Evolutionary conservation across 2,113 vertebrate genomes (phyloP).

Genomic region (Semicossyphus pulcher): DNA sequence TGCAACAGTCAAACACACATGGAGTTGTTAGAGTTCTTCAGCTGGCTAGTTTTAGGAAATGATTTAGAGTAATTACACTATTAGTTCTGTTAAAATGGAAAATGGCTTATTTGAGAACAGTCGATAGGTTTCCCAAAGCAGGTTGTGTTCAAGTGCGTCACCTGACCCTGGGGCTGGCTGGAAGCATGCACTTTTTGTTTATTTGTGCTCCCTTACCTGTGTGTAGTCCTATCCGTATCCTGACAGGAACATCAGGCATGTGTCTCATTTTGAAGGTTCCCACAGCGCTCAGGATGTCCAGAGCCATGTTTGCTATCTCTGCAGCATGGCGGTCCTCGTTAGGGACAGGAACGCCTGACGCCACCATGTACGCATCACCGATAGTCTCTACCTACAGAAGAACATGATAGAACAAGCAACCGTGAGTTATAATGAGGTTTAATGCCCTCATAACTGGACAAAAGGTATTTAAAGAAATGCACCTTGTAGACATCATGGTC

Average conservation of each 20-base stretch:
- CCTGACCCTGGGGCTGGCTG: too few species aligned
- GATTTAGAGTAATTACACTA: too few species aligned
- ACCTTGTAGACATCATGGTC: constrained; percentile 89
- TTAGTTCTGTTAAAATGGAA: too few species aligned
- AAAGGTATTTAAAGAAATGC: background rate
- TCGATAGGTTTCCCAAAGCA: too few species aligned
- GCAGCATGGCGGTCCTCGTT: constrained; percentile 84
- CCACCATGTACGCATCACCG: constrained; percentile 88
- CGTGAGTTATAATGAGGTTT: background rate
- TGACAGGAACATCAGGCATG: constrained; percentile 86
- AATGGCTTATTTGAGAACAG: too few species aligned
- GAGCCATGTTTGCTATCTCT: constrained; percentile 87
- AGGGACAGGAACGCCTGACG: constrained; percentile 82
- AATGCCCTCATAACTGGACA: too few species aligned
- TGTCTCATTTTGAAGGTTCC: constrained; percentile 88
- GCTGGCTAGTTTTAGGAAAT: too few species aligned
- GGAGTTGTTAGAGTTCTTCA: background rate
- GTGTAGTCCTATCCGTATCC: constrained; percentile 86
- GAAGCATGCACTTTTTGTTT: too few species aligned
- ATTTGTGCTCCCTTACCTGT: constrained; percentile 72
- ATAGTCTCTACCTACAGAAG: constrained; percentile 85
- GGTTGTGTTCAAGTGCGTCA: too few species aligned
- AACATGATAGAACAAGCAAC: background rate
- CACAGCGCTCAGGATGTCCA: constrained; percentile 87
- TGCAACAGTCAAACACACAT: constrained; percentile 39